phyloP scores from a whole-genome alignment of 2,113 vertebrate species.

The Centropus unirufus region DNA sequence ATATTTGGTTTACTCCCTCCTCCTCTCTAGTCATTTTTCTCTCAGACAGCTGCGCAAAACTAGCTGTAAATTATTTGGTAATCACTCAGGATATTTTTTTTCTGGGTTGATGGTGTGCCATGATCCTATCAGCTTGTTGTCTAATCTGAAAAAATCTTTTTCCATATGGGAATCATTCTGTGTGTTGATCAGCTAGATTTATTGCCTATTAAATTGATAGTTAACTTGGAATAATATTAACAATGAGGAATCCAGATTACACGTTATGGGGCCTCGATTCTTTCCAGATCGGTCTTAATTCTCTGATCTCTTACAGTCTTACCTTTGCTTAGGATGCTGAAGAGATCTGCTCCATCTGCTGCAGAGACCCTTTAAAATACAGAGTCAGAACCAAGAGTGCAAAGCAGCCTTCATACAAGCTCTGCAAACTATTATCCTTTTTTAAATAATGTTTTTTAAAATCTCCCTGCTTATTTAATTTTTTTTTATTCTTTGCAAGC shows the following conservation, averaged over 20 bases:
- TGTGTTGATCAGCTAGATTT: constrained; percentile 5
- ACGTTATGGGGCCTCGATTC: background rate
- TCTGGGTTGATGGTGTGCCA: background rate
- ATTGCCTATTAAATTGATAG: background rate
- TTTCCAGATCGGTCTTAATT: constrained; percentile 12
- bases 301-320: background rate
- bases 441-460: background rate
- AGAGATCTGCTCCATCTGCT: background rate
- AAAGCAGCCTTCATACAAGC: background rate
- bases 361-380: background rate
- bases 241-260: background rate
- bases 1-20: constrained; percentile 6
- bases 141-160: constrained; percentile 24
- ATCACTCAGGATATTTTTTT: background rate
- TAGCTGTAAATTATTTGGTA: constrained; percentile 9
- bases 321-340: background rate
- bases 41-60: constrained; percentile 11
- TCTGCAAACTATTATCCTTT: background rate
- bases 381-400: background rate
- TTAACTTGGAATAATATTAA: constrained; percentile 1
- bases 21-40: background rate
- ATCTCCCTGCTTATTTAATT: background rate
- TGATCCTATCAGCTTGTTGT: constrained; percentile 31
- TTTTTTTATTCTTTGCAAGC: constrained; percentile 1
- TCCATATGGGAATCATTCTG: constrained; percentile 16